Evolutionary conservation across 2,888 invertebrate genomes (phyloP), one percentile per base, ranked within the genome.

Genomic region (Amaurobius ferox): DNA sequence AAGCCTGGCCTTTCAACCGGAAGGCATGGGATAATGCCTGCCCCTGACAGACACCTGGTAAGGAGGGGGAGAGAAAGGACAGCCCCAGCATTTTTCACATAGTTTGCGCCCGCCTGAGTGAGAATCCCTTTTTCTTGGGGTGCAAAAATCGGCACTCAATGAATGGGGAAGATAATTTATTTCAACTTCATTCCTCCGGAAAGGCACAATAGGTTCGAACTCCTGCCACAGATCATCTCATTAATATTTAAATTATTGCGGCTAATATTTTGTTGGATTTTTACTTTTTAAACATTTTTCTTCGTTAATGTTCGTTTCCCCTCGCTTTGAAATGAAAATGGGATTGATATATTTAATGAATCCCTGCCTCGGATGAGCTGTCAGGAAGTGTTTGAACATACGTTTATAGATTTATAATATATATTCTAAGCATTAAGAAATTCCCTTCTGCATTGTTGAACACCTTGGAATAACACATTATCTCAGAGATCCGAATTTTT

Each of bases 1-100:
- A 85, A 73, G 83, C 73, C 67, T 62, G 23, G 66, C 72, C 67
- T 77, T 78, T 78, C 85, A 83, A 39, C 83, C 73, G 85, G 78
- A 85, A 78, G 83, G 71, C 40, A 73, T 32, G 70, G 76, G 83
- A 77, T 77, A 74, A 85, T 71, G 72, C 62, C 72, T 32, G 68
- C 64, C 35, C 70, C 83, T 64, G 76, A 74, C 44, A 71, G 71
- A 71, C 85, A 85, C 85, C 85, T 85, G 72, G 61, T 70, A 30
- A 64, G 44, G 11, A 35, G 35, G 35, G n/a, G 32, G n/a, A n/a
- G 48, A 55, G n/a, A n/a, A n/a, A 35, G 32, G 44, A 28, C 6
- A 23, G 44, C n/a, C 29, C 61, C 28, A 67, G 73, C 67, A 81
- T 81, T 80, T 80, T 80, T 80, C 80, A 80, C 80, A 73, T 73